Evolutionary conservation across 2,113 vertebrate genomes (phyloP).

Genomic region (Pollachius pollachius): DNA sequence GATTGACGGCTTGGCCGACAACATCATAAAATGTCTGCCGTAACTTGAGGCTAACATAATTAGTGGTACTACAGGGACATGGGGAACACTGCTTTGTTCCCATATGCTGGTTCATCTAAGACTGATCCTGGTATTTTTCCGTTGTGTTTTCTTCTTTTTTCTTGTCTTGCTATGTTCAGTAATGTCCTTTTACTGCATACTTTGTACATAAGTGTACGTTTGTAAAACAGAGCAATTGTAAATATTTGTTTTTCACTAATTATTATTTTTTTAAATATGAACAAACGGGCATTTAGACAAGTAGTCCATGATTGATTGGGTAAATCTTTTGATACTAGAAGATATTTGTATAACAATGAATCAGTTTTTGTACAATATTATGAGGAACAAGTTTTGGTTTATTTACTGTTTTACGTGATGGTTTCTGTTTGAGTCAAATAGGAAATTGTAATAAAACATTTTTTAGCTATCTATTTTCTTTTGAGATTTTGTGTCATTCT

Average conservation of each 20-base stretch:
- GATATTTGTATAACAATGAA: slow-evolving; percentile 26
- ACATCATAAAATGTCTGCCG: too few relatives aligned
- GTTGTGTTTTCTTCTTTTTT: background rate
- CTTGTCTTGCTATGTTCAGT: background rate
- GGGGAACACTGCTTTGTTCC: too few relatives aligned
- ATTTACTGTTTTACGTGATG: slow-evolving; percentile 10
- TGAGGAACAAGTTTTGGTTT: slow-evolving; percentile 43
- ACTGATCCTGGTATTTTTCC: background rate
- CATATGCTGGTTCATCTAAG: too few relatives aligned
- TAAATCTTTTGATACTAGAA: slow-evolving; percentile 52
- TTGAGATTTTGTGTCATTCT: background rate
- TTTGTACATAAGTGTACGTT: slow-evolving; percentile 54
- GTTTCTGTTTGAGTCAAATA: slow-evolving; percentile 52
- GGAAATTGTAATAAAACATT: slow-evolving; percentile 49
- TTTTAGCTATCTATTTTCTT: slow-evolving; percentile 16
- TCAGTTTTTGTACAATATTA: slow-evolving; percentile 47
- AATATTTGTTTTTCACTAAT: slow-evolving; percentile 54
- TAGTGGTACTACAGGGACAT: too few relatives aligned
- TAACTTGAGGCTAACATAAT: too few relatives aligned
- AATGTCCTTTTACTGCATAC: slow-evolving; percentile 14
- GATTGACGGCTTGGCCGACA: too few relatives aligned
- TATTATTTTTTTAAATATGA: slow-evolving; percentile 51
- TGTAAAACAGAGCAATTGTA: slow-evolving; percentile 45
- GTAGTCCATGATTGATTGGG: slow-evolving; percentile 46
- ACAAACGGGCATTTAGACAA: slow-evolving; percentile 65